These are phyloP conservation scores for Trachurus trachurus DNA, from an alignment of 2,797 vertebrate species.

Conservation along the genomic window DNA sequence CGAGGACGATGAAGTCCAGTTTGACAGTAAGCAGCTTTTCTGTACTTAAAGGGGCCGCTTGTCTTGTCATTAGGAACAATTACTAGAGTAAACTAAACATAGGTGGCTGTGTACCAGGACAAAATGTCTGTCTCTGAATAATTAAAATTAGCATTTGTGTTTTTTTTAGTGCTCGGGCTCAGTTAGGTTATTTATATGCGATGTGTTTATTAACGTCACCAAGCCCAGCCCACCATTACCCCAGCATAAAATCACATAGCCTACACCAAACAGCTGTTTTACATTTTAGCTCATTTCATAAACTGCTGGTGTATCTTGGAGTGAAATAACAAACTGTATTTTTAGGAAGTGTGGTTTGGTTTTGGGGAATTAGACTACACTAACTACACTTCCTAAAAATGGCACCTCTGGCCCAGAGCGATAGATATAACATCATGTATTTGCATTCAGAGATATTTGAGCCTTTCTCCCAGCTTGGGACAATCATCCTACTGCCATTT, in stretches of 20 bases:
- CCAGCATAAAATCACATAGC: not conserved
- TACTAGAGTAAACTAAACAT: too few relatives aligned
- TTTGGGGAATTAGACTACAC: too few relatives aligned
- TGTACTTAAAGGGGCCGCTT: not conserved
- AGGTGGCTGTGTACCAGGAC: not conserved
- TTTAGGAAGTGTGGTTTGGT: too few relatives aligned
- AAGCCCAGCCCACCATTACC: not conserved
- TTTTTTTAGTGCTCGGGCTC: not conserved
- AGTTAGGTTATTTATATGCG: not conserved
- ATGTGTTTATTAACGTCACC: not conserved
- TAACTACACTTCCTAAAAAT: too few relatives aligned
- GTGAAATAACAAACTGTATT: too few relatives aligned
- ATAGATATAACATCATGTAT: too few relatives aligned
- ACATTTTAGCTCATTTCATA: not conserved
- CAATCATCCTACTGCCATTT: not conserved
- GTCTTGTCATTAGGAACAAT: not conserved
- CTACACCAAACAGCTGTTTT: not conserved
- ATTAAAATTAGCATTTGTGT: not conserved
- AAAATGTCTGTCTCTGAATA: not conserved
- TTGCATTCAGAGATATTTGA: not conserved
- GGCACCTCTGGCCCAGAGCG: not conserved
- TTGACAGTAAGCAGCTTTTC: slow-evolving; percentile 84
- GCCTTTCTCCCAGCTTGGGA: too few relatives aligned
- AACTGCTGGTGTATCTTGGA: not conserved
- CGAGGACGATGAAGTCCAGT: slow-evolving; percentile 82